phyloP scores from a whole-genome alignment of 2,797 vertebrate genomes.

The Crypturellus tataupa region DNA sequence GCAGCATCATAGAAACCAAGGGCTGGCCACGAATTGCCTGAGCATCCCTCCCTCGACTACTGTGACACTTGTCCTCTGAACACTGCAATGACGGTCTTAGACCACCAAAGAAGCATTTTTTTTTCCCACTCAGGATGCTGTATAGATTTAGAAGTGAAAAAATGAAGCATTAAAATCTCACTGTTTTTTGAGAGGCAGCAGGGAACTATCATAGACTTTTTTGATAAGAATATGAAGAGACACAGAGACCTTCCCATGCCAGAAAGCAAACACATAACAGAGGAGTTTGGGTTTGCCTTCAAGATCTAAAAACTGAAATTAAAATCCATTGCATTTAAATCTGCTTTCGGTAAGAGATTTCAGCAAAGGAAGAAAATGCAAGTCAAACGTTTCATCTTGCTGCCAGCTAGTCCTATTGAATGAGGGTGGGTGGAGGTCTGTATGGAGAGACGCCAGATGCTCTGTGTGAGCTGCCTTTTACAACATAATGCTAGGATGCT shows the following conservation, averaged over 20 bases:
- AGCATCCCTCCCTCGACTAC: neutral
- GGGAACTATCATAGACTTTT: neutral
- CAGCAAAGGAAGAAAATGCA: neutral
- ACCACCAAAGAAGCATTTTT: neutral
- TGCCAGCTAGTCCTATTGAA: constrained; percentile 17
- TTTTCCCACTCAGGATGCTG: neutral
- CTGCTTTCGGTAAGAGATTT: constrained; percentile 6
- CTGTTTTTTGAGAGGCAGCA: neutral
- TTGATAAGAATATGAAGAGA: neutral
- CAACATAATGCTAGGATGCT: neutral
- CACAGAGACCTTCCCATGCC: neutral
- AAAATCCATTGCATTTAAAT: neutral
- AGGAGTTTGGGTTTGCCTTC: neutral
- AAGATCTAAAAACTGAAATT: constrained; percentile 3
- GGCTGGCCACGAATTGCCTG: neutral
- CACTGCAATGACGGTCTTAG: fast-evolving
- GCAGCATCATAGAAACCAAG: neutral
- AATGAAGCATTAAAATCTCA: neutral
- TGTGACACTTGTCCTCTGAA: neutral
- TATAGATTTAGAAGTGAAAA: neutral
- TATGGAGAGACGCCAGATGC: constrained; percentile 41
- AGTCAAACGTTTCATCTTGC: neutral
- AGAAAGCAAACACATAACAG: neutral
- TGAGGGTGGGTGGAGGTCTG: constrained; percentile 53
- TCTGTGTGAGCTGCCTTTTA: constrained; percentile 37